Conservation (phyloP, 1,140 invertebrate species). For the Drosophila kikkawai region DNA sequence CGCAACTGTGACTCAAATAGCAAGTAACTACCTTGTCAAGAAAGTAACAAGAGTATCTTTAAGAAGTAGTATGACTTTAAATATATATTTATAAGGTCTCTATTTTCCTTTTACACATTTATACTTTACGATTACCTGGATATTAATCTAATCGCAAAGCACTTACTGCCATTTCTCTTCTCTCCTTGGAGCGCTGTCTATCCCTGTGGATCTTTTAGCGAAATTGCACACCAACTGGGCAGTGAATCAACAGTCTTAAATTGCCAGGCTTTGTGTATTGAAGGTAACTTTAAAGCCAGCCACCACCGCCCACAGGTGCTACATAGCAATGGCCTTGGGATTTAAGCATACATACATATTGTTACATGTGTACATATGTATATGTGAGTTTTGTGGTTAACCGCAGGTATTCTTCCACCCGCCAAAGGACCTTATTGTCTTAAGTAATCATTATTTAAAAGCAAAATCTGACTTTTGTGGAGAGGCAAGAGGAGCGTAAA, state of each 20-base stretch:
- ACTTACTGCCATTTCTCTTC: constrained; percentile 37
- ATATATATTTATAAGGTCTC: neutral
- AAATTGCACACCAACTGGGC: constrained; percentile 37
- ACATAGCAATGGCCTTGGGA: constrained; percentile 22
- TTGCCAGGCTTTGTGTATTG: constrained; percentile 26
- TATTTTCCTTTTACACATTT: neutral
- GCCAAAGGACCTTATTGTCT: constrained; percentile 9
- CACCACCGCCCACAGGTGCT: constrained; percentile 21
- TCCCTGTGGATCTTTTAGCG: constrained; percentile 32
- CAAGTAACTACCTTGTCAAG: neutral
- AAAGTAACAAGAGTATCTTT: neutral
- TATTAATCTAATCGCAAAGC: constrained; percentile 68
- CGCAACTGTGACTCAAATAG: neutral
- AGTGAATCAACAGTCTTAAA: constrained; percentile 36
- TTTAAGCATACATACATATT: neutral
- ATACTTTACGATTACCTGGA: neutral
- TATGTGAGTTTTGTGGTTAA: constrained; percentile 39
- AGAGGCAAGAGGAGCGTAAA: neutral
- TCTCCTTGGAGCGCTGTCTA: neutral
- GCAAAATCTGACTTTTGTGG: neutral
- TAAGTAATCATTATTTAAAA: constrained; percentile 6
- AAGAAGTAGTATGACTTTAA: neutral
- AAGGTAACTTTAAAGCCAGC: constrained; percentile 33
- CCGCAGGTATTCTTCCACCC: constrained; percentile 34
- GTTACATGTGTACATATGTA: neutral